Conservation (phyloP, 2,888 invertebrate genomes). For the Torymus tubicola region DNA sequence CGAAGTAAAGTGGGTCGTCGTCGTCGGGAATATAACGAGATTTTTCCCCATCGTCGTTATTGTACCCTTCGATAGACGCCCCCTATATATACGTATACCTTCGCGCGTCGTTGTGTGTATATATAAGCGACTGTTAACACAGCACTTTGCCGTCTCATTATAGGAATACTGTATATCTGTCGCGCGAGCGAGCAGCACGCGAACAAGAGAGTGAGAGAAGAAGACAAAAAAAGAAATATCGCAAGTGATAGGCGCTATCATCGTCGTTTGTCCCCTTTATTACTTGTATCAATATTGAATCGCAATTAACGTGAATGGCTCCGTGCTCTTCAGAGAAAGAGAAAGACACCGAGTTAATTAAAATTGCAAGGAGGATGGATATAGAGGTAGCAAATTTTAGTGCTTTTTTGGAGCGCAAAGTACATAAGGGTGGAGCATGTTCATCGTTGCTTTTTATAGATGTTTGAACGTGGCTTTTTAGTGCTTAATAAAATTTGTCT, state of each 20-base stretch:
- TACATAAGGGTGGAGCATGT: too few species aligned
- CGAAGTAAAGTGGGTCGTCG: conserved; percentile 45
- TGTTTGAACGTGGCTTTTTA: too few species aligned
- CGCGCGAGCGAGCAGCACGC: not conserved
- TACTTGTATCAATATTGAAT: conserved; percentile 5
- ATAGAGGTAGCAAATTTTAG: too few species aligned
- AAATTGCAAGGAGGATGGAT: too few species aligned
- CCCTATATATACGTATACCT: too few species aligned
- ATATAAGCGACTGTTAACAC: conserved; percentile 24
- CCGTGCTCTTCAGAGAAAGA: not conserved
- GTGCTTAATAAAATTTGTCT: too few species aligned
- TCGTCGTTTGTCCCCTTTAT: not conserved
- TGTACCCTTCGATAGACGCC: conserved; percentile 15
- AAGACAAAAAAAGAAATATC: too few species aligned
- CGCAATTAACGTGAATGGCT: not conserved
- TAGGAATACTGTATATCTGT: not conserved
- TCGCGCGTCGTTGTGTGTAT: too few species aligned
- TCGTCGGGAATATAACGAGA: conserved; percentile 39
- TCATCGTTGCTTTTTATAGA: not conserved
- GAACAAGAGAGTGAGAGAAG: too few species aligned
- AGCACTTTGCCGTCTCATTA: conserved; percentile 12
- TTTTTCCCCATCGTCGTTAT: conserved; percentile 18
- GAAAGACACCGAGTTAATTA: too few species aligned
- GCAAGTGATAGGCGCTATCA: not conserved
- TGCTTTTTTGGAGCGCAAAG: too few species aligned